Percentiles rank a stretch among this genome's conserved stretches.
Evolutionary conservation across 2,113 vertebrate genomes (phyloP).

Genomic region (Ceyx margarethae): DNA sequence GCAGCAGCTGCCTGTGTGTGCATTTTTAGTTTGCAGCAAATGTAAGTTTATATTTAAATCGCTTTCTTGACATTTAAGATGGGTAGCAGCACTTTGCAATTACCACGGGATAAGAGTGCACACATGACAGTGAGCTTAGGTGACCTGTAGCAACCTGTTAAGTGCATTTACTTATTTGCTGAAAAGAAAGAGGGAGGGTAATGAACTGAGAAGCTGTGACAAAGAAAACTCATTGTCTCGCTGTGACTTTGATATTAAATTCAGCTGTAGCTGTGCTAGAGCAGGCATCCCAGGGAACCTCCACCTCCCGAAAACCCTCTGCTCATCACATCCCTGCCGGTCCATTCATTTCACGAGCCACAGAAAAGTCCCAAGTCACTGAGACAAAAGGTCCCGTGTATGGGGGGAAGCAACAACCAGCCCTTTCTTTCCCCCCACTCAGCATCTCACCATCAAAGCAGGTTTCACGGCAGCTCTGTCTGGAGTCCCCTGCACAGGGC

Average conservation of each 20-base stretch:
- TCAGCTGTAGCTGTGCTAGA: background rate
- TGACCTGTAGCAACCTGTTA: conserved; percentile 31
- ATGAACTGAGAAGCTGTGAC: conserved; percentile 22
- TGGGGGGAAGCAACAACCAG: fast-evolving
- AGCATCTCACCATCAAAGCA: fast-evolving
- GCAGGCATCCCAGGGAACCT: background rate
- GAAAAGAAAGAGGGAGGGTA: conserved; percentile 13
- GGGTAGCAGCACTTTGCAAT: conserved; percentile 15
- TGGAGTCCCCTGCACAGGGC: background rate
- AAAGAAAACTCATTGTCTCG: background rate
- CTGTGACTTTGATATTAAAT: background rate
- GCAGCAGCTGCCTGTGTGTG: background rate
- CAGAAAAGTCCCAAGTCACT: background rate
- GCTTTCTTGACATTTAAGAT: conserved; percentile 37
- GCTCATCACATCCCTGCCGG: background rate
- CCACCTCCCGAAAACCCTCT: fast-evolving
- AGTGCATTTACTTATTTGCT: conserved; percentile 48
- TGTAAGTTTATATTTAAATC: conserved; percentile 30
- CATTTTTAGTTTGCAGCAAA: background rate
- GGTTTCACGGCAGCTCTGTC: fast-evolving
- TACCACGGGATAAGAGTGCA: conserved; percentile 4
- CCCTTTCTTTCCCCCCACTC: background rate
- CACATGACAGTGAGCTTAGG: conserved; percentile 18
- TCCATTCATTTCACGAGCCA: fast-evolving
- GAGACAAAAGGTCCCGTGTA: background rate